Percentiles rank a stretch among this genome's conserved stretches.
These are phyloP conservation scores for Mimachlamys varia DNA, from an alignment of 2,888 invertebrate species.

Conservation along the genomic window DNA sequence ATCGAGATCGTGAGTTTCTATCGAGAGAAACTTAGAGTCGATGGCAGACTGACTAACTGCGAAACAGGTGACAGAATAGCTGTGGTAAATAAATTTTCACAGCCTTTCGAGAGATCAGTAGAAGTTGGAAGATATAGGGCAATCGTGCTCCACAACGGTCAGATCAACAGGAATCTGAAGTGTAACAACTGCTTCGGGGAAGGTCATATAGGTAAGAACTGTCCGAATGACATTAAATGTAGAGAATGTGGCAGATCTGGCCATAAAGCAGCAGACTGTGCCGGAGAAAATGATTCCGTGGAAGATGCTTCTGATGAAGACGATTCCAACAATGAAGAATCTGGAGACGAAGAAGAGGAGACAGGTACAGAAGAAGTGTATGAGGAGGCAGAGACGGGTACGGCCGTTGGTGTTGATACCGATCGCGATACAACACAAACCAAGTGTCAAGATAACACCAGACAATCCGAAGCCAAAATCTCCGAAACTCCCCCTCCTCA, in stretches of 20 bases:
- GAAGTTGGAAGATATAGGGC: neutral
- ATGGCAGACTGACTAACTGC: slow-evolving; percentile 37
- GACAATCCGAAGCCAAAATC: too few relatives aligned
- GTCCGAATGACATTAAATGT: neutral
- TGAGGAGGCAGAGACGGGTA: too few relatives aligned
- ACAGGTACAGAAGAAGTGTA: too few relatives aligned
- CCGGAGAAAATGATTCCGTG: too few relatives aligned
- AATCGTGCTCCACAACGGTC: neutral
- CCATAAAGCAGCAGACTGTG: neutral
- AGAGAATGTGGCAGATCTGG: neutral
- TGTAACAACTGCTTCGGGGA: neutral
- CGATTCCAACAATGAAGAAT: too few relatives aligned
- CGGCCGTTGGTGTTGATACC: too few relatives aligned
- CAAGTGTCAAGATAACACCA: too few relatives aligned
- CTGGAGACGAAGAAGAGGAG: too few relatives aligned
- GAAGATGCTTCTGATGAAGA: too few relatives aligned
- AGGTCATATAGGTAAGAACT: neutral
- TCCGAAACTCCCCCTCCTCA: too few relatives aligned
- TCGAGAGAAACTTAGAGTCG: neutral
- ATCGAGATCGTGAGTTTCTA: too few relatives aligned
- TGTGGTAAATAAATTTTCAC: slow-evolving; percentile 20
- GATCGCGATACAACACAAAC: too few relatives aligned
- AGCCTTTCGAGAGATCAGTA: neutral
- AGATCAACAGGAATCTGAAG: neutral
- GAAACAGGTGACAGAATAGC: slow-evolving; percentile 39